Evolutionary conservation across 2,888 invertebrate species (phyloP), one percentile per base, ranked within the genome.

Genomic region (Acrobeloides nanus): DNA sequence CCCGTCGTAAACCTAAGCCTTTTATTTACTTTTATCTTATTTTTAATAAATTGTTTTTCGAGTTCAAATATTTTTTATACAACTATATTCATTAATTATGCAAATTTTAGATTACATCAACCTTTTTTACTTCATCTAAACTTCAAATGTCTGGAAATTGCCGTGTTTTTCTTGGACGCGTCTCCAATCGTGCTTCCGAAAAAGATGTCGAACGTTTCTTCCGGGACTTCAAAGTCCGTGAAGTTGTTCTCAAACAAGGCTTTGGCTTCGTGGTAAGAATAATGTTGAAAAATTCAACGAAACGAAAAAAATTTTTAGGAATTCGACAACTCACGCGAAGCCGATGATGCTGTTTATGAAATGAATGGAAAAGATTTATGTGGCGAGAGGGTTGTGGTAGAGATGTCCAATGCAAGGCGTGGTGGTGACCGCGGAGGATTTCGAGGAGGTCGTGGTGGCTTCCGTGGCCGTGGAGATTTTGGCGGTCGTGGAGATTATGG

Each of bases 161-260:
- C 8, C 59, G 68, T n/a, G 83, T 86, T 63, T 86, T 85, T 78
- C 81, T 86, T 73, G 86, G 86, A 66, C 82, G 84, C 62, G 78
- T 86, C 72, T 82, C 84, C 59, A 82, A 83, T 75, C 82, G 84
- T 69, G 83, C 82, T 61, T 81, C 89, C 65, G 90, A 93, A 78
- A 82, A 88, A 68, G 93, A 93, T 79, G 81, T 93, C 71, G 92
- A 93, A 78, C 85, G 87, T 74, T 92, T 93, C 79, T 92, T 93
- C 81, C 85, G 87, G 79, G 89, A 89, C 61, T 90, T 87, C 78
- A 82, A 87, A 75, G 86, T 85, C 74, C 80, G 86, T 76, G 92
- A 92, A 75, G 85, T 93, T 68, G 83, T 90, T 60, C 84, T 93
- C 80, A 93, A 93, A 80, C 90, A 89, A 80, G 92, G 90, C 74